phyloP scores from a whole-genome alignment of 2,113 vertebrate genomes.

The Chaetops frenatus region DNA sequence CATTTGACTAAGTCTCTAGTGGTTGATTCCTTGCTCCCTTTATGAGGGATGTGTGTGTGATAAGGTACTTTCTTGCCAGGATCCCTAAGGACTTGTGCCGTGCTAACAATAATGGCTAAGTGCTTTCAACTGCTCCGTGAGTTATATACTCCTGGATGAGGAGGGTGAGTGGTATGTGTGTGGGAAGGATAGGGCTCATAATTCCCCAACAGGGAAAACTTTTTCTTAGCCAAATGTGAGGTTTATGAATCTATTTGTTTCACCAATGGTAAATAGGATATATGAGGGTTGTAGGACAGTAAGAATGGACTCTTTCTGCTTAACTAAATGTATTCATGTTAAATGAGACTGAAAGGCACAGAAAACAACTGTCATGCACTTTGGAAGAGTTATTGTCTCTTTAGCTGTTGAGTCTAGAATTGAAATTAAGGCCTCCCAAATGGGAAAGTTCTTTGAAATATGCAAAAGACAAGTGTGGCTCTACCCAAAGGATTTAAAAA shows the following conservation, averaged over 20 bases:
- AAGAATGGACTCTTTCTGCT: neutral
- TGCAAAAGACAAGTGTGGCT: neutral
- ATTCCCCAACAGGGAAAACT: fast-evolving
- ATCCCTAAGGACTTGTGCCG: neutral
- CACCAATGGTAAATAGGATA: neutral
- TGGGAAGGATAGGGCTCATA: neutral
- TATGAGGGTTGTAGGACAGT: fast-evolving
- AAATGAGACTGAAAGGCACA: neutral
- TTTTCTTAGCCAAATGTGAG: neutral
- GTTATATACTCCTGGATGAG: neutral
- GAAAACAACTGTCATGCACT: neutral
- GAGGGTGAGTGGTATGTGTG: neutral
- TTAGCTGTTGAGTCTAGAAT: neutral
- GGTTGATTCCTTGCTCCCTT: neutral
- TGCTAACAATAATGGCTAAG: neutral
- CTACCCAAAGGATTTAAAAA: neutral
- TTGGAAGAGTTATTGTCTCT: neutral
- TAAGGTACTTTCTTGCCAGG: neutral
- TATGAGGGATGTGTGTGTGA: neutral
- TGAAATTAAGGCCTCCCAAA: neutral
- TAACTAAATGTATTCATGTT: neutral
- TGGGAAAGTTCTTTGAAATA: neutral
- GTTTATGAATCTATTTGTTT: neutral
- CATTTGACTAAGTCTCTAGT: neutral
- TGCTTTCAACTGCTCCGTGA: neutral